These are phyloP conservation scores for Stenodema calcarata DNA, from an alignment of 2,888 invertebrate species.

Conservation along the genomic window DNA sequence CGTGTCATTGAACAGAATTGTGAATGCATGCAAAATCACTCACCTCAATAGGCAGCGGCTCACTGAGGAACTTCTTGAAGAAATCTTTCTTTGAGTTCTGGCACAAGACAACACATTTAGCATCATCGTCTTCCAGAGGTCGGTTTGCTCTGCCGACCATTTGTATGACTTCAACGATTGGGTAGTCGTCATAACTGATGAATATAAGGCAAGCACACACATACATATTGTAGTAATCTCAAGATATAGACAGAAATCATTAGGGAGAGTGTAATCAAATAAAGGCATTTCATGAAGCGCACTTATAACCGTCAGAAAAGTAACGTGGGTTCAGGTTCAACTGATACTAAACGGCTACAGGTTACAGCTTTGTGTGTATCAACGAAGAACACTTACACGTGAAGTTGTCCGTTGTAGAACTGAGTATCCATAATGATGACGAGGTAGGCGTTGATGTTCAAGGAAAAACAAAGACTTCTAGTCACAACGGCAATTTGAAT, in stretches of 20 bases:
- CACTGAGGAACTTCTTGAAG: slow-evolving; percentile 97
- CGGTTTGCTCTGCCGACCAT: slow-evolving; percentile 97
- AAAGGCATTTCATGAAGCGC: too few species aligned
- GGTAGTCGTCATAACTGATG: slow-evolving; percentile 89
- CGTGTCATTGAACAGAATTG: neutral
- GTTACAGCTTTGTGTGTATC: neutral
- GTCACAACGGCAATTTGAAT: slow-evolving; percentile 93
- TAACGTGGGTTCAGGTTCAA: too few species aligned
- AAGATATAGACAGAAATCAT: too few species aligned
- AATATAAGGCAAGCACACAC: too few species aligned
- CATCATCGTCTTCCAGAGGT: slow-evolving; percentile 88
- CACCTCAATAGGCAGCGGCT: slow-evolving; percentile 92
- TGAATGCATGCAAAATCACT: too few species aligned
- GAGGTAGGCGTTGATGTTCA: slow-evolving; percentile 89
- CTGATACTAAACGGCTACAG: too few species aligned
- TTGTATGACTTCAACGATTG: slow-evolving; percentile 94
- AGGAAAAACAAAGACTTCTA: slow-evolving; percentile 89
- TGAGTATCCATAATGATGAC: slow-evolving; percentile 97
- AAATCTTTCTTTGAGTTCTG: slow-evolving; percentile 97
- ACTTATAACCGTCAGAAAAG: too few species aligned
- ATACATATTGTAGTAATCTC: too few species aligned
- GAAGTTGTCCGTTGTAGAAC: slow-evolving; percentile 79
- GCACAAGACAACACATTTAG: slow-evolving; percentile 95
- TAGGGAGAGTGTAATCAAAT: too few species aligned
- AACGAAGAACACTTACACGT: slow-evolving; percentile 55